A percentile compares a stretch with the other conserved stretches of the same genome.
Evolutionary conservation across 2,113 vertebrate species (phyloP).

Genomic region (Gulo gulo): DNA sequence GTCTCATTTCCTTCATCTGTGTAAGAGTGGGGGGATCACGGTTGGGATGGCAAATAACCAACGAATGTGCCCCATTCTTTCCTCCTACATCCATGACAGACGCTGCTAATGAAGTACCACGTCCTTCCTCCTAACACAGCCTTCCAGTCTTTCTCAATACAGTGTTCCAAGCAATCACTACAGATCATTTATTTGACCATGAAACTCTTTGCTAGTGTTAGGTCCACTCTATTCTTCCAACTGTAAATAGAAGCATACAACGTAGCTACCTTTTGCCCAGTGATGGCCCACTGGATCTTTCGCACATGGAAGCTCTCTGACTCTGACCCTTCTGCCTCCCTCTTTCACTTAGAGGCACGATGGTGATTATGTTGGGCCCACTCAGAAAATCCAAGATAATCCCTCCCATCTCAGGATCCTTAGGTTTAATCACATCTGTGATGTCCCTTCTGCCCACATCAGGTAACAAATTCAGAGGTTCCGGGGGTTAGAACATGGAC

Average conservation of each 20-base stretch:
- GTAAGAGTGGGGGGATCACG: background rate
- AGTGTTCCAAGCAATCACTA: background rate
- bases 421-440: background rate
- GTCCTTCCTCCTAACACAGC: background rate
- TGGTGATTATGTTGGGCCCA: background rate
- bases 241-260: background rate
- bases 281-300: background rate
- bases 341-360: background rate
- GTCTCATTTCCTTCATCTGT: background rate
- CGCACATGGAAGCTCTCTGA: background rate
- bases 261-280: background rate
- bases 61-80: background rate
- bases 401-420: background rate
- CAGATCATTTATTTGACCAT: background rate
- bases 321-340: background rate
- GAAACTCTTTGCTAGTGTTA: background rate
- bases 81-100: background rate
- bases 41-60: background rate
- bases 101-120: background rate
- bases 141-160: background rate
- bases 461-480: background rate
- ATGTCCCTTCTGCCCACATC: background rate
- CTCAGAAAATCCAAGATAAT: background rate
- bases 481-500: background rate
- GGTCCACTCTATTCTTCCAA: background rate